Conservation (phyloP, 2,113 vertebrate species). For the Nanorana parkeri region DNA sequence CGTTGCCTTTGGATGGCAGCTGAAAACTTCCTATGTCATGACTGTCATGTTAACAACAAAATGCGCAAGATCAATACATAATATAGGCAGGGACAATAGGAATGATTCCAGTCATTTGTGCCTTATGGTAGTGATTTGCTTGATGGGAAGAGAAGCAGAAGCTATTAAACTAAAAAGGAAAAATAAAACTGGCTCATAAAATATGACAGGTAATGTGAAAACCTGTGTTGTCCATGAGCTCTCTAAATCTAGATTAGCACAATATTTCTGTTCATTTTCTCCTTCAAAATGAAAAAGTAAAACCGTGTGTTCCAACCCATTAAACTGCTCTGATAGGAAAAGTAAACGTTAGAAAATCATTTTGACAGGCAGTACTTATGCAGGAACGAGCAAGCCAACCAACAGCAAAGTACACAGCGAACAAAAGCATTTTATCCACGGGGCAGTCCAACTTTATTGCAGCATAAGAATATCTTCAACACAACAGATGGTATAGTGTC, state of each 20-base stretch:
- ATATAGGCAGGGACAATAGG: slow-evolving; percentile 29
- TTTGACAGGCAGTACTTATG: slow-evolving; percentile 56
- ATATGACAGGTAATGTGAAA: slow-evolving; percentile 54
- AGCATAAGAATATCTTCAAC: slow-evolving; percentile 29
- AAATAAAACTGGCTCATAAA: slow-evolving; percentile 54
- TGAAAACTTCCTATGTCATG: not conserved
- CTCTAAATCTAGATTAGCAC: slow-evolving; percentile 42
- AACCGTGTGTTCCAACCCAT: slow-evolving; percentile 34
- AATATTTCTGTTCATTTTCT: slow-evolving; percentile 51
- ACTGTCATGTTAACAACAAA: slow-evolving; percentile 34
- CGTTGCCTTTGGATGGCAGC: not conserved
- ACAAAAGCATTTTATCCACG: slow-evolving; percentile 40
- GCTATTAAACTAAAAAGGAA: slow-evolving; percentile 44
- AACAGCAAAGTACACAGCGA: slow-evolving; percentile 51
- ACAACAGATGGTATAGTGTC: slow-evolving; percentile 15
- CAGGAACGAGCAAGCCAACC: slow-evolving; percentile 58
- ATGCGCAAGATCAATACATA: slow-evolving; percentile 25
- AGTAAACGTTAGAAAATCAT: slow-evolving; percentile 58
- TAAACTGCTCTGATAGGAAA: slow-evolving; percentile 53
- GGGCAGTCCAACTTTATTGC: slow-evolving; percentile 29
- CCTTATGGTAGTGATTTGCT: slow-evolving; percentile 47
- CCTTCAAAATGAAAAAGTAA: slow-evolving; percentile 48
- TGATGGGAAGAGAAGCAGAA: slow-evolving; percentile 34
- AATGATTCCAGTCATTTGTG: slow-evolving; percentile 41
- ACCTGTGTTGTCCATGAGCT: slow-evolving; percentile 40